These are phyloP conservation scores for Sesia bembeciformis DNA, from an alignment of 2,888 invertebrate genomes.

Conservation along the genomic window DNA sequence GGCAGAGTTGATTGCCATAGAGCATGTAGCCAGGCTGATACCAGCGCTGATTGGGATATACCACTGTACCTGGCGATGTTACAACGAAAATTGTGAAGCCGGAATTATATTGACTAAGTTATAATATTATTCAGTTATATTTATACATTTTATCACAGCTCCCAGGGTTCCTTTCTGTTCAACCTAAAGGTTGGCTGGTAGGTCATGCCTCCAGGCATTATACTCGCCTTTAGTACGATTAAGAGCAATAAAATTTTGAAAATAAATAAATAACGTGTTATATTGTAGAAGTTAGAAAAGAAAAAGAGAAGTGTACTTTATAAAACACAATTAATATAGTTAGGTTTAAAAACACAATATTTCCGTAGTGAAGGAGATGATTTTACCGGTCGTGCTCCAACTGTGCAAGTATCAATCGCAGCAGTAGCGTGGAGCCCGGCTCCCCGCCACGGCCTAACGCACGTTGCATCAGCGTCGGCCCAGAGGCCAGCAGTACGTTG, in stretches of 20 bases:
- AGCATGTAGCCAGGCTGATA: slow-evolving; percentile 42
- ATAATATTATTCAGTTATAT: neutral
- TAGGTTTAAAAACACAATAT: too few relatives aligned
- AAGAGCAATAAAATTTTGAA: too few relatives aligned
- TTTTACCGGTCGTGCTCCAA: slow-evolving; percentile 22
- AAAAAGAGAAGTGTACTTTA: too few relatives aligned
- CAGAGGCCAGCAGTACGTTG: slow-evolving; percentile 23
- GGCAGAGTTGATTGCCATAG: slow-evolving; percentile 27
- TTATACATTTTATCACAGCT: neutral
- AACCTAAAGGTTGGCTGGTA: too few relatives aligned
- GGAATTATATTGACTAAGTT: neutral
- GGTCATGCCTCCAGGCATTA: too few relatives aligned
- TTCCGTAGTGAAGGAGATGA: neutral
- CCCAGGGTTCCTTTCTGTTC: neutral
- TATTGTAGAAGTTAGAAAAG: too few relatives aligned
- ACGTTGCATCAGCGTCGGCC: slow-evolving; percentile 43
- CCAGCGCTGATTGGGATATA: slow-evolving; percentile 9
- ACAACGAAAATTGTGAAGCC: neutral
- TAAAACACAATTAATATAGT: too few relatives aligned
- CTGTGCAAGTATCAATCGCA: slow-evolving; percentile 34
- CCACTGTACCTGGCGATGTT: neutral
- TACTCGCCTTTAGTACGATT: too few relatives aligned
- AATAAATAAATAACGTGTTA: slow-evolving; percentile 1
- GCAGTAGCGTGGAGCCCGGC: slow-evolving; percentile 28
- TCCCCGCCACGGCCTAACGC: slow-evolving; percentile 43